Conservation (phyloP, 2,797 vertebrate genomes). For the Phalloptychus januarius region DNA sequence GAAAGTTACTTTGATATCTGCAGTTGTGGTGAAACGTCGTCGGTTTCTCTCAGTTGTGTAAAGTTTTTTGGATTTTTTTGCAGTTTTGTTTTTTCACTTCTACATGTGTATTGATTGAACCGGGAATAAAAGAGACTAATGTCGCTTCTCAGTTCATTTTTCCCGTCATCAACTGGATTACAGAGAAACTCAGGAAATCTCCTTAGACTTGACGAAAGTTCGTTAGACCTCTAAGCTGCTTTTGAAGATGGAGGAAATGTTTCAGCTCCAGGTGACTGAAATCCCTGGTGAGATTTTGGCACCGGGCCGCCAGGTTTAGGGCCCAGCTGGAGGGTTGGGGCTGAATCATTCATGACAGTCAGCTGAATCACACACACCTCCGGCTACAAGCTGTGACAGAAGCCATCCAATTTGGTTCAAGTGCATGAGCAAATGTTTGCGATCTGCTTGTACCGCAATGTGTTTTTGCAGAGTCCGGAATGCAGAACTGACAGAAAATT, state of each 20-base stretch:
- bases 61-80: constrained; percentile 11
- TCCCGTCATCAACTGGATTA: no score
- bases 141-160: constrained; percentile 35
- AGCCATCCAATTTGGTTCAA: constrained; percentile 18
- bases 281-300: background rate
- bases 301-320: background rate
- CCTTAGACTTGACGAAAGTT: background rate
- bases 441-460: constrained; percentile 8
- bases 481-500: constrained; percentile 1
- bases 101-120: constrained; percentile 62
- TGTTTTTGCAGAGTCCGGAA: constrained; percentile 49
- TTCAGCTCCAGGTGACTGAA: background rate
- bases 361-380: constrained; percentile 22
- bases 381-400: background rate
- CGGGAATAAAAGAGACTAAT: constrained; percentile 71
- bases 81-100: constrained; percentile 56
- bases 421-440: background rate
- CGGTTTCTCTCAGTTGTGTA: constrained; percentile 8
- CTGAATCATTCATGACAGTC: constrained; percentile 20
- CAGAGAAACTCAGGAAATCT: background rate
- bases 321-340: background rate
- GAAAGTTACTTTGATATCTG: constrained; percentile 38
- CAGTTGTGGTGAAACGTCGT: constrained; percentile 24
- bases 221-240: background rate
- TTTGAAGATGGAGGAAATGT: background rate